Evolutionary conservation across 2,888 invertebrate genomes (phyloP).

Genomic region (Neoaliturus tenellus): DNA sequence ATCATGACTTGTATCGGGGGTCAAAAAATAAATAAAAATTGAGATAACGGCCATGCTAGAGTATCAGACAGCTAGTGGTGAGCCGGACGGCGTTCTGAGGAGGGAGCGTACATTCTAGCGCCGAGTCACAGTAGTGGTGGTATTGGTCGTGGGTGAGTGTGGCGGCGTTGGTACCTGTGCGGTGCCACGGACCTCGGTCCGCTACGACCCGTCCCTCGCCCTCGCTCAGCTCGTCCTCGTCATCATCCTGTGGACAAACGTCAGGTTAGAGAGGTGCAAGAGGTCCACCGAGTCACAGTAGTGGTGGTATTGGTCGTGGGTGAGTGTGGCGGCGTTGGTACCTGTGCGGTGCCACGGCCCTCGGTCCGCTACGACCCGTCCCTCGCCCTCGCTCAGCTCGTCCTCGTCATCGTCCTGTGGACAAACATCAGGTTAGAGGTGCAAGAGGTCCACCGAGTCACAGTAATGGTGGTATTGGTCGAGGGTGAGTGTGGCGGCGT

Average conservation of each 20-base stretch:
- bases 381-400: constrained; percentile 67
- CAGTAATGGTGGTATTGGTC: constrained; percentile 89
- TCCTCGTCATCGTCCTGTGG: constrained; percentile 73
- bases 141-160: constrained; percentile 83
- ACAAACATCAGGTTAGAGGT: too few relatives aligned
- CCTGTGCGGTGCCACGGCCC: constrained; percentile 72
- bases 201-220: constrained; percentile 62
- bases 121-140: constrained; percentile 86
- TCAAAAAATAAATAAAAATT: background rate
- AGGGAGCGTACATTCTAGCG: constrained; percentile 83
- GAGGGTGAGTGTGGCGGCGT: constrained; percentile 75
- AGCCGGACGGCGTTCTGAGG: constrained; percentile 54
- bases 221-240: constrained; percentile 71
- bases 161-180: constrained; percentile 70
- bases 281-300: constrained; percentile 87
- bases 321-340: constrained; percentile 71
- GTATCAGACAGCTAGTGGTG: constrained; percentile 57
- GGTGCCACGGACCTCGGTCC: constrained; percentile 70
- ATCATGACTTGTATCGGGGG: background rate
- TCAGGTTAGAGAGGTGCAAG: too few relatives aligned
- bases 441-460: constrained; percentile 85
- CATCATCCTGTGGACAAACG: constrained; percentile 70
- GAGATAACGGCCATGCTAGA: constrained; percentile 40
- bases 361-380: constrained; percentile 41
- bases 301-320: constrained; percentile 87